phyloP scores from a whole-genome alignment of 2,113 vertebrate genomes.

The Dicrurus megarhynchus region DNA sequence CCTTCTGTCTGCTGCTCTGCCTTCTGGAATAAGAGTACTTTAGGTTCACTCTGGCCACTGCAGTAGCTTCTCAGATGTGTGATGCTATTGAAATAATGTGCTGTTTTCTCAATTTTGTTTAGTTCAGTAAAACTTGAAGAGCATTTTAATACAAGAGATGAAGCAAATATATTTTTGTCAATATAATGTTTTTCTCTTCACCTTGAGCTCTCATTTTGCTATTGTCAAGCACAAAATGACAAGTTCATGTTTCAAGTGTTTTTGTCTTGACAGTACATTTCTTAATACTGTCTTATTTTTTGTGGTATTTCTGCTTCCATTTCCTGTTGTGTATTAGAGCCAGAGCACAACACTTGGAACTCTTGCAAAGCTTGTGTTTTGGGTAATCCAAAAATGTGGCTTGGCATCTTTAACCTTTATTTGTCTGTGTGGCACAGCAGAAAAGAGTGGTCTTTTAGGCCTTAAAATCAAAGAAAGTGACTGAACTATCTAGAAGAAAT shows the following conservation, averaged over 20 bases:
- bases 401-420: not conserved
- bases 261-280: conserved; percentile 9
- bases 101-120: not conserved
- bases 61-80: not conserved
- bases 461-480: not conserved
- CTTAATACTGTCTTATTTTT: not conserved
- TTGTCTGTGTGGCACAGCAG: not conserved
- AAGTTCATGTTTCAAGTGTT: not conserved
- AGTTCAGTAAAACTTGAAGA: not conserved
- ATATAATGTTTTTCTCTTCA: not conserved
- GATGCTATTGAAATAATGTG: not conserved
- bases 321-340: not conserved
- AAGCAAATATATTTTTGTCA: not conserved
- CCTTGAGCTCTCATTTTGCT: not conserved
- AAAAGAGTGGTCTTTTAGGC: not conserved
- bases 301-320: not conserved
- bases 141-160: not conserved
- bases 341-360: not conserved
- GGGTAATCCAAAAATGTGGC: not conserved
- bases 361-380: not conserved
- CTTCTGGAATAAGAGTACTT: not conserved
- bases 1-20: not conserved
- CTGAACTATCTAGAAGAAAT: not conserved
- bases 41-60: not conserved
- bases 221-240: conserved; percentile 11